Conservation (phyloP, 1,140 invertebrate species). For the Metopolophium dirhodum region DNA sequence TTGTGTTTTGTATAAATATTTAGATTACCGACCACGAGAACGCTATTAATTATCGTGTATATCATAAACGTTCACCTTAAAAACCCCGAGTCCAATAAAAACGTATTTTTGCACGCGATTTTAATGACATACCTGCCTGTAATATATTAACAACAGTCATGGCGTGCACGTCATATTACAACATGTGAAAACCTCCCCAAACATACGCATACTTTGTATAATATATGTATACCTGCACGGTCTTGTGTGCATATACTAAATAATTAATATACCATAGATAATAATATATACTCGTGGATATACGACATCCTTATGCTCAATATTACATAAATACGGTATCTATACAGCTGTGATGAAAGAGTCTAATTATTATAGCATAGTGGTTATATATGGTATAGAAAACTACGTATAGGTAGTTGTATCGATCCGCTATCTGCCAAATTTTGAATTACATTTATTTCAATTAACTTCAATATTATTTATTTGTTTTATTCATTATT, state of each 20-base stretch:
- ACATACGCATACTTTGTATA: neutral
- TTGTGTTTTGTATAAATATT: conserved; percentile 11
- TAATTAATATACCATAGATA: no score
- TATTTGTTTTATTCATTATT: no score
- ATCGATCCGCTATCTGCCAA: no score
- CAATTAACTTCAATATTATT: no score
- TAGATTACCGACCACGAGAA: neutral
- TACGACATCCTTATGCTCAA: no score
- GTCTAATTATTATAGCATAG: no score
- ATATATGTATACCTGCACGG: neutral
- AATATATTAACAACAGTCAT: neutral
- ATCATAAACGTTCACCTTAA: neutral
- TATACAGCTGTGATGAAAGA: no score
- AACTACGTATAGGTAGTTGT: no score
- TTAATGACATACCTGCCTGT: neutral
- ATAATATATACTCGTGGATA: no score
- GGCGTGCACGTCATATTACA: neutral
- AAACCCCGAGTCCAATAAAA: neutral
- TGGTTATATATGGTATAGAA: no score
- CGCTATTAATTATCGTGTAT: neutral
- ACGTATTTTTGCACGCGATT: conserved; percentile 3
- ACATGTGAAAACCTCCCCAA: neutral
- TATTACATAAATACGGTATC: no score
- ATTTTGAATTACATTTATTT: neutral
- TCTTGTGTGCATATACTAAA: no score